These are phyloP conservation scores for Podarcis siculus DNA, from an alignment of 2,797 vertebrate genomes.

Conservation along the genomic window DNA sequence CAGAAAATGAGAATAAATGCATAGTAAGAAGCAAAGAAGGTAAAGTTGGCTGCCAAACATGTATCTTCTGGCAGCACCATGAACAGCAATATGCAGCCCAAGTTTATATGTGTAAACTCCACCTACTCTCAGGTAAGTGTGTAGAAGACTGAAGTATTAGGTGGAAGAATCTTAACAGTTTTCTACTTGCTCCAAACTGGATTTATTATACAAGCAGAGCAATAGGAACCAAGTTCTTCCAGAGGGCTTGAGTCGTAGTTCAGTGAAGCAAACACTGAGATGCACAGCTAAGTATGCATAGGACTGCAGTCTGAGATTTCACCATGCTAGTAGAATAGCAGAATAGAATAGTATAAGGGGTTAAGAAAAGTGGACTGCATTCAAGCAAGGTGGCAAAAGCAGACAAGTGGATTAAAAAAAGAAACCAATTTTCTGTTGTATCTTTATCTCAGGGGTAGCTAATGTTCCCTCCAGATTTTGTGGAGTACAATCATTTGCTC, in stretches of 20 bases:
- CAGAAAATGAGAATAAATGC: not conserved
- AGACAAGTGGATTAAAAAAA: not conserved
- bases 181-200: not conserved
- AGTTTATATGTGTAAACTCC: not conserved
- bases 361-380: not conserved
- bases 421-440: not conserved
- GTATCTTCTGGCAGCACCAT: not conserved
- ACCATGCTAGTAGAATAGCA: not conserved
- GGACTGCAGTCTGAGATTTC: not conserved
- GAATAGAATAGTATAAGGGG: not conserved
- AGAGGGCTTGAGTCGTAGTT: too few species aligned
- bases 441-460: too few species aligned
- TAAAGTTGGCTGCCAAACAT: not conserved
- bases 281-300: too few species aligned
- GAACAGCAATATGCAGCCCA: not conserved
- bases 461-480: too few species aligned
- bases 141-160: not conserved
- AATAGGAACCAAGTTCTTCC: not conserved
- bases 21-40: not conserved
- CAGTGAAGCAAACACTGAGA: too few species aligned
- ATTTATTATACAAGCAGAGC: not conserved
- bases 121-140: not conserved
- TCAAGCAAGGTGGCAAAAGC: not conserved
- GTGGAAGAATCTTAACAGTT: not conserved
- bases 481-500: too few species aligned